A percentile compares a stretch with the other conserved stretches of the same genome.
Conservation (phyloP, 2,888 invertebrate species). For the Tineola bisselliella region DNA sequence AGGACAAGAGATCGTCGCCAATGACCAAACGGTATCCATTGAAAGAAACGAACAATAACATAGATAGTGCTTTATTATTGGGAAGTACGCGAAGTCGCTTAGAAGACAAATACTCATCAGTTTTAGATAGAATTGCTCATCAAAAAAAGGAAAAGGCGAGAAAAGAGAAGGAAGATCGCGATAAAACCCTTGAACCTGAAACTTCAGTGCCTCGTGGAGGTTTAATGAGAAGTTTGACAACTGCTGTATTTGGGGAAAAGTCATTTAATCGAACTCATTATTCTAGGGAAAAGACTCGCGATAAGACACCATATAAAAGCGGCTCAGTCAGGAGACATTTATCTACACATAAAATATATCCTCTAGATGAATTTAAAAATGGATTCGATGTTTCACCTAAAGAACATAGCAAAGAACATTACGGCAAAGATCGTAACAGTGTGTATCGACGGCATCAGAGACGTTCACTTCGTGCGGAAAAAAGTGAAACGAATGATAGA, state of each 20-base stretch:
- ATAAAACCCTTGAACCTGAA: slow-evolving; percentile 76
- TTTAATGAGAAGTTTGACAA: slow-evolving; percentile 77
- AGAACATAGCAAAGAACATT: slow-evolving; percentile 31
- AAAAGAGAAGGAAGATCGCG: slow-evolving; percentile 67
- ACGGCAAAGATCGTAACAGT: slow-evolving; percentile 61
- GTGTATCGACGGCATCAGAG: slow-evolving; percentile 61
- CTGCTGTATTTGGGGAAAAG: slow-evolving; percentile 76
- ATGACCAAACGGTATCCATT: slow-evolving; percentile 53
- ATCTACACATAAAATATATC: slow-evolving; percentile 38
- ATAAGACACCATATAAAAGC: slow-evolving; percentile 73
- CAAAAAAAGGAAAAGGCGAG: slow-evolving; percentile 65
- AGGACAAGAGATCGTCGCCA: slow-evolving; percentile 55
- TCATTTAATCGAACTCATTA: slow-evolving; percentile 58
- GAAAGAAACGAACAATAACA: slow-evolving; percentile 58
- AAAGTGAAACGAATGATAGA: slow-evolving; percentile 70
- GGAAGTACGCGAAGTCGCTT: slow-evolving; percentile 73
- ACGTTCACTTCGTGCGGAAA: slow-evolving; percentile 69
- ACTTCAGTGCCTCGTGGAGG: slow-evolving; percentile 49
- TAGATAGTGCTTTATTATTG: slow-evolving; percentile 46
- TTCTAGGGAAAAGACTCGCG: slow-evolving; percentile 68
- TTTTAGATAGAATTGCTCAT: slow-evolving; percentile 75
- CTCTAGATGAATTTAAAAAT: slow-evolving; percentile 41
- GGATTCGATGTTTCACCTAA: slow-evolving; percentile 40
- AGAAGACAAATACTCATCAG: slow-evolving; percentile 82
- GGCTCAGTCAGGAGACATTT: slow-evolving; percentile 52